Percentiles rank a stretch among this genome's conserved stretches.
These are phyloP conservation scores for Oncorhynchus masou DNA, from an alignment of 2,113 vertebrate genomes.

Conservation along the genomic window DNA sequence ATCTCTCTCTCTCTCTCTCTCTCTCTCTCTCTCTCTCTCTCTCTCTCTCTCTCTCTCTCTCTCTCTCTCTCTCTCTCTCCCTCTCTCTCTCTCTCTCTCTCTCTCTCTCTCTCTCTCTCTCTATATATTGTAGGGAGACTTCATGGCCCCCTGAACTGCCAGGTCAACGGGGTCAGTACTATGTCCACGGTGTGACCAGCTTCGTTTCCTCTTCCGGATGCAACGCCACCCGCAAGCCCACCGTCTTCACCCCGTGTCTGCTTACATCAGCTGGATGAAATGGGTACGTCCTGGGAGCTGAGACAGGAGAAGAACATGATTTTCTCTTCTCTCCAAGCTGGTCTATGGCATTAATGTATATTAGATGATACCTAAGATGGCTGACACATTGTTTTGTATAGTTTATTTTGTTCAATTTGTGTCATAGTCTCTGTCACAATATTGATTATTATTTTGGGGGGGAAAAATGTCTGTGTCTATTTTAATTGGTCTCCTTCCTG, in stretches of 20 bases:
- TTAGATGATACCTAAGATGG: no score
- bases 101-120: no score
- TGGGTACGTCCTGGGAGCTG: conserved; percentile 66
- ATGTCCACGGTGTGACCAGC: conserved; percentile 86
- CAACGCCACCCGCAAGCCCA: conserved; percentile 80
- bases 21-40: no score
- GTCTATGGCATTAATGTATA: no score
- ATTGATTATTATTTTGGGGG: neutral
- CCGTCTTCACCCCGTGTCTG: conserved; percentile 87
- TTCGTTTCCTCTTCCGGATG: conserved; percentile 84
- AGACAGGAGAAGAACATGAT: no score
- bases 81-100: no score
- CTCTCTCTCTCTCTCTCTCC: no score
- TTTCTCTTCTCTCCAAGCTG: no score
- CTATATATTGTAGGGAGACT: conserved; percentile 84
- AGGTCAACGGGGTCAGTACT: conserved; percentile 72
- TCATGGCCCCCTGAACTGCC: conserved; percentile 86
- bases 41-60: no score
- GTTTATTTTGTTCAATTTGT: no score
- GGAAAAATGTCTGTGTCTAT: neutral
- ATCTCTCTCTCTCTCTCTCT: neutral
- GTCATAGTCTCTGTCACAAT: no score
- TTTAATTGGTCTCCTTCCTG: conserved; percentile 31
- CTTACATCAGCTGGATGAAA: conserved; percentile 84
- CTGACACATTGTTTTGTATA: no score